A percentile compares a stretch with the other conserved stretches of the same genome.
These are phyloP conservation scores for Crocidura indochinensis DNA, from an alignment of 2,797 vertebrate species.

Conservation along the genomic window DNA sequence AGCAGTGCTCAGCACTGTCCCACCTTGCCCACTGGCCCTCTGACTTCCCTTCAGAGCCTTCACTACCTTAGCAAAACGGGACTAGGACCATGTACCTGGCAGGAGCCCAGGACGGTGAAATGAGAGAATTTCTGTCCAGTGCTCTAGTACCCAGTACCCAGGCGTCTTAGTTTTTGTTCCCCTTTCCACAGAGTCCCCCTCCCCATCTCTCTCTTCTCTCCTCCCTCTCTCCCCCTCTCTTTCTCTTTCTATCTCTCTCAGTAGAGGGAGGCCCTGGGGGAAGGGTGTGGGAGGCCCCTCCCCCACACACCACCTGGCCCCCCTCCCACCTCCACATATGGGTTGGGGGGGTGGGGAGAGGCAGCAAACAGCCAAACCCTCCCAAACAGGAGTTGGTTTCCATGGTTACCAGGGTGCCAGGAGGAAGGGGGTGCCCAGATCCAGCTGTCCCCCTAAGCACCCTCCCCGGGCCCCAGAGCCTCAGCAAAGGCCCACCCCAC, in stretches of 20 bases:
- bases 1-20: not conserved
- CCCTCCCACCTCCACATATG: constrained; percentile 87
- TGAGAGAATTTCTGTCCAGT: constrained; percentile 2
- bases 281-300: constrained; percentile 84
- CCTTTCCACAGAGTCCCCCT: constrained; percentile 57
- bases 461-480: constrained; percentile 71
- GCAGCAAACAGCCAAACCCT: constrained; percentile 85
- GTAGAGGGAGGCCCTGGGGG: constrained; percentile 71
- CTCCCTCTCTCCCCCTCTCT: too few relatives aligned
- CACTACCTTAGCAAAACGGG: constrained; percentile 75
- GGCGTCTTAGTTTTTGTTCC: constrained; percentile 47
- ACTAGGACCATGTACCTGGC: constrained; percentile 22
- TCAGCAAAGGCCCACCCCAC: constrained; percentile 68
- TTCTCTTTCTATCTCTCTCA: constrained; percentile 5
- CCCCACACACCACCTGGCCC: constrained; percentile 84
- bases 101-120: constrained; percentile 21
- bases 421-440: constrained; percentile 78
- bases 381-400: constrained; percentile 87
- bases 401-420: constrained; percentile 82
- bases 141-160: constrained; percentile 48
- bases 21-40: constrained; percentile 8
- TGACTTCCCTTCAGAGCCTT: constrained; percentile 61
- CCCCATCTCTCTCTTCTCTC: not conserved
- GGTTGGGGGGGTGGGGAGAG: constrained; percentile 83
- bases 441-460: constrained; percentile 83